phyloP scores from a whole-genome alignment of 2,888 invertebrate genomes.

The Hydriomena furcata region DNA sequence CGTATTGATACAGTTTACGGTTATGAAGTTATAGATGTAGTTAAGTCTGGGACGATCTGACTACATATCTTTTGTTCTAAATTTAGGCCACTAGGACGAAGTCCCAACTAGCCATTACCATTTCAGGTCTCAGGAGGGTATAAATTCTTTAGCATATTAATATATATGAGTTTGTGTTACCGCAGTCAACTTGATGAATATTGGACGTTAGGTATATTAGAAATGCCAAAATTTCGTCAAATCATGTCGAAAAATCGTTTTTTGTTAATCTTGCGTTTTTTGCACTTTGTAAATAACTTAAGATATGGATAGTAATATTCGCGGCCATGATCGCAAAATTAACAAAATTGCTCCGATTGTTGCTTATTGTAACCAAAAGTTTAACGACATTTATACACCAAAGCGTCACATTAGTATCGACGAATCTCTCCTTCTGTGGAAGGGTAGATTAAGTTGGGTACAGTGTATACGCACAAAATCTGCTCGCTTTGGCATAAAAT shows the following conservation, averaged over 20 bases:
- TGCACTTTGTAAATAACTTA: slow-evolving; percentile 1
- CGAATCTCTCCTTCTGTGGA: slow-evolving; percentile 35
- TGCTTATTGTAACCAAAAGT: not conserved
- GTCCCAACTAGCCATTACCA: too few relatives aligned
- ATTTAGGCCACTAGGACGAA: too few relatives aligned
- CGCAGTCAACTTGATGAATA: slow-evolving; percentile 22
- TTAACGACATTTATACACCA: not conserved
- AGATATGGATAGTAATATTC: not conserved
- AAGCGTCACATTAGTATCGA: slow-evolving; percentile 19
- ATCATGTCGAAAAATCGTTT: slow-evolving; percentile 25
- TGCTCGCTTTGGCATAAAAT: slow-evolving; percentile 31
- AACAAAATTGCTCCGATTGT: not conserved
- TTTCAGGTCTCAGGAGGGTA: too few relatives aligned
- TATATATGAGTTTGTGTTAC: not conserved
- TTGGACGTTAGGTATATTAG: slow-evolving; percentile 19
- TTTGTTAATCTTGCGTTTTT: not conserved
- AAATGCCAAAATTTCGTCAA: slow-evolving; percentile 23
- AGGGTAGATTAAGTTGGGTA: slow-evolving; percentile 29
- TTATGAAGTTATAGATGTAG: too few relatives aligned
- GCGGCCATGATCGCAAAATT: not conserved
- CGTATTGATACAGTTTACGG: too few relatives aligned
- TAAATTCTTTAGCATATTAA: too few relatives aligned
- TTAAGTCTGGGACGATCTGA: too few relatives aligned
- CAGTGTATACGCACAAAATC: slow-evolving; percentile 27
- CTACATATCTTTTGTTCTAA: too few relatives aligned